Conservation (phyloP, 1,140 invertebrate genomes). For the Papilio machaon region DNA sequence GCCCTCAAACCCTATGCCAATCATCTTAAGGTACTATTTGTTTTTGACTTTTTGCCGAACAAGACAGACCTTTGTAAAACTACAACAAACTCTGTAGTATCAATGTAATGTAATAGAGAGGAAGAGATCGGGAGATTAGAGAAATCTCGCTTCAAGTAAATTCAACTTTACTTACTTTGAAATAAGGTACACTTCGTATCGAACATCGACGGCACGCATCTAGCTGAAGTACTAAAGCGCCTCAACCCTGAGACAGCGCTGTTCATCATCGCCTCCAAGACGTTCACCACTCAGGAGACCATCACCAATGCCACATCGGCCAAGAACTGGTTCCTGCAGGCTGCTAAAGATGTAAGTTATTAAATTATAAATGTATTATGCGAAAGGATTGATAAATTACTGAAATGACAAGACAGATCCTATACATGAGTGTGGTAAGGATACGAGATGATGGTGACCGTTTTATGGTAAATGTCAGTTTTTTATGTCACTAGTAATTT, state of each 20-base stretch:
- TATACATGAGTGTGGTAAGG: too few relatives aligned
- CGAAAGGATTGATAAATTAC: too few relatives aligned
- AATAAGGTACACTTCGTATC: conserved; percentile 96
- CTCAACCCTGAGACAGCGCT: conserved; percentile 96
- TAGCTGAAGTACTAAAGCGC: conserved; percentile 96
- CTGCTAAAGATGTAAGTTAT: conserved; percentile 91
- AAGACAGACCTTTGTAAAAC: too few relatives aligned
- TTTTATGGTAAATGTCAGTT: too few relatives aligned
- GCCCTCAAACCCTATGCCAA: conserved; percentile 95
- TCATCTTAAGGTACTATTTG: conserved; percentile 85
- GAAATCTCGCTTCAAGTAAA: not conserved
- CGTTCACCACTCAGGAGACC: conserved; percentile 99
- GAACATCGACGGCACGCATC: conserved; percentile 99
- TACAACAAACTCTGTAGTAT: too few relatives aligned
- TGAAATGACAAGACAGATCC: too few relatives aligned
- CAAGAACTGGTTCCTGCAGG: conserved; percentile 95
- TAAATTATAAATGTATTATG: too few relatives aligned
- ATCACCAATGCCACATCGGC: conserved; percentile 99
- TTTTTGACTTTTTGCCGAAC: not conserved
- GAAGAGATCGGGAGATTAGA: too few relatives aligned
- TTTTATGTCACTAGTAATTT: too few relatives aligned
- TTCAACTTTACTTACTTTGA: not conserved
- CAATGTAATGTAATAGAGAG: too few relatives aligned
- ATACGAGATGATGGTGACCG: too few relatives aligned
- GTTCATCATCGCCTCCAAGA: conserved; percentile 99